Conservation (phyloP, 2,113 vertebrate species). For the Sebastes fasciatus region DNA sequence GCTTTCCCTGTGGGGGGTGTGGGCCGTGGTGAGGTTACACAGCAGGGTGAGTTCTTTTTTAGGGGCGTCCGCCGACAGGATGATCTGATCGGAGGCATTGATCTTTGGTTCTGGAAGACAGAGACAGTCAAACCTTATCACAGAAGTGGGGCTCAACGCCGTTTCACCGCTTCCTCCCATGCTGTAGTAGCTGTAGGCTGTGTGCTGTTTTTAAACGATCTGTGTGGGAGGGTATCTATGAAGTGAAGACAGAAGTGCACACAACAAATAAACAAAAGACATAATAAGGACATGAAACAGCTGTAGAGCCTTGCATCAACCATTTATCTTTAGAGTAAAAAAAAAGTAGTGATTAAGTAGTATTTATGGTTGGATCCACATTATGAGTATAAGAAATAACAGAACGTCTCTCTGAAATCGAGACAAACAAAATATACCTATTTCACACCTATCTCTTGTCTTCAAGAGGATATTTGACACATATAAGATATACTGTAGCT, state of each 20-base stretch:
- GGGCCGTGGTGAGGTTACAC: slow-evolving; percentile 94
- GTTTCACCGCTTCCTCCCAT: slow-evolving; percentile 40
- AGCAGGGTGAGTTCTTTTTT: slow-evolving; percentile 83
- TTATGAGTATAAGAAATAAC: not conserved
- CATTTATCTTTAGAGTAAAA: slow-evolving; percentile 3
- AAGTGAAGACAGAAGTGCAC: slow-evolving; percentile 63
- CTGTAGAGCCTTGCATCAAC: slow-evolving; percentile 1
- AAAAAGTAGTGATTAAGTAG: not conserved
- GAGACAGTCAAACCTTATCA: slow-evolving; percentile 74
- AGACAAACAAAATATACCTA: not conserved
- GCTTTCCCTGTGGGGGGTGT: slow-evolving; percentile 87
- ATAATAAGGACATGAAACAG: slow-evolving; percentile 46
- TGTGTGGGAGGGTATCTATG: slow-evolving; percentile 68
- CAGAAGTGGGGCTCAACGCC: slow-evolving; percentile 56
- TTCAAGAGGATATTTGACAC: not conserved
- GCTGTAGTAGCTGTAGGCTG: slow-evolving; percentile 60
- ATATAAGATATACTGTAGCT: not conserved
- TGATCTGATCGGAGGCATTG: slow-evolving; percentile 90
- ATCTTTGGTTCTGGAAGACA: slow-evolving; percentile 95
- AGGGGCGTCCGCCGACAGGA: slow-evolving; percentile 77
- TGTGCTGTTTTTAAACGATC: slow-evolving; percentile 67
- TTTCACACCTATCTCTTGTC: not conserved
- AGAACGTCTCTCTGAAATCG: not conserved
- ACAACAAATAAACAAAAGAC: slow-evolving; percentile 62
- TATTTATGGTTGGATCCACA: not conserved